Evolutionary conservation across 1,140 invertebrate genomes (phyloP), one percentile per base, ranked within the genome.

Genomic region (Wiebesia pumilae): DNA sequence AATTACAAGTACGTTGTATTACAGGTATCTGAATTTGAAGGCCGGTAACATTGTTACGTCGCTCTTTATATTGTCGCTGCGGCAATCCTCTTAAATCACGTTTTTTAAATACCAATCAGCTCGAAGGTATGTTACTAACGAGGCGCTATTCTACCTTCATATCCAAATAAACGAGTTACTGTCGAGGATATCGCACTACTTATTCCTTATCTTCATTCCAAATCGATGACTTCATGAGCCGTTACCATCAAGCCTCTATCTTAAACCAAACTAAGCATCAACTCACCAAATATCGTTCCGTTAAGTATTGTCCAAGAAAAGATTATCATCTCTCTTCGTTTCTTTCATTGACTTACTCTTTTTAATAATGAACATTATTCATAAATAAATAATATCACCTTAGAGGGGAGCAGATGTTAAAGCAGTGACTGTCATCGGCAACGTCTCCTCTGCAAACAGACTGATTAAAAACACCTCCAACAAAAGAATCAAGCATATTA

Each of bases 121-220:
- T 14, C 71, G 71, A 43, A 27, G 27, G 38, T 7, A 40, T 43
- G 9, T 43, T 14, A 7, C 24, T 43, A n/a, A 24, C 38, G 71
- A 43, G 9, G 71, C 10, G 24, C 38, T n/a, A 43, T 38, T 71
- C 69, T 24, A 24, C 19, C 69, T 16, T 38, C 7, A 24, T 38
- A 71, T 19, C 16, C 38, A 24, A 75, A 38, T 75, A 75, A 43
- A 75, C 38, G 9, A 75, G 71, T 43, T 43, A 75, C 38, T 10
- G 38, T 9, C 30, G 1, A 19, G 71, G 27, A 0, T 40, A 1
- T 3, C 7, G 38, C n/a, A 75, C 71, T 27, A 75, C 38, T 27
- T n/a, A 38, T 75, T n/a, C 38, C 40, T 75, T 75, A 75, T 43
- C 35, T 43, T 75, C 71, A 43, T 75, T 43, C 71, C 71, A n/a